Conservation (phyloP, 2,113 vertebrate species). For the Glaucomys volans region DNA sequence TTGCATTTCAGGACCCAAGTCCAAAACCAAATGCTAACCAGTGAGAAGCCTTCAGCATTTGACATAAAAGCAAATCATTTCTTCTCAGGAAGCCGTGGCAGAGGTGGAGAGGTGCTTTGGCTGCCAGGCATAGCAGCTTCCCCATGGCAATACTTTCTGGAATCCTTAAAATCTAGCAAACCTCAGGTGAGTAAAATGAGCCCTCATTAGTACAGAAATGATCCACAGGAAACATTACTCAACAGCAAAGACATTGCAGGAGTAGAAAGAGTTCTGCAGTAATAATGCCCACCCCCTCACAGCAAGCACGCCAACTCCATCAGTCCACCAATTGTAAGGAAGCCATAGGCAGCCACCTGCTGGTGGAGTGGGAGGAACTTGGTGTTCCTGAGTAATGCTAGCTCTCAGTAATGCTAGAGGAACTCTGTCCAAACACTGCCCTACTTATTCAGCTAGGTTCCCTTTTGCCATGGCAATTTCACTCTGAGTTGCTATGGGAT, state of each 20-base stretch:
- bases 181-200: not conserved
- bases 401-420: too few species aligned
- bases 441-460: not conserved
- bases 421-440: not conserved
- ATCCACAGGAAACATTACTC: not conserved
- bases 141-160: not conserved
- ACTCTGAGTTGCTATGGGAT: not conserved
- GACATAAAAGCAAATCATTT: not conserved
- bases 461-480: not conserved
- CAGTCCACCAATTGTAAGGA: not conserved
- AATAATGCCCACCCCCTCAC: not conserved
- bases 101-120: not conserved
- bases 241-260: not conserved
- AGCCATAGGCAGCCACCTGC: not conserved
- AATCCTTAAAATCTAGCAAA: constrained; percentile 28
- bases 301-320: not conserved
- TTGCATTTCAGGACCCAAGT: not conserved
- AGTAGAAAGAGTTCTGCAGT: not conserved
- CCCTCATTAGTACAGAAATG: not conserved
- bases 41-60: not conserved
- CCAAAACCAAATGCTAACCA: not conserved
- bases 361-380: not conserved
- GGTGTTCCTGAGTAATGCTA: not conserved
- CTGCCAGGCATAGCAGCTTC: not conserved
- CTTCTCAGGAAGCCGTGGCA: not conserved